A percentile compares a stretch with the other conserved stretches of the same genome.
These are phyloP conservation scores for Petaurus breviceps DNA, from an alignment of 2,113 vertebrate genomes.

Conservation along the genomic window DNA sequence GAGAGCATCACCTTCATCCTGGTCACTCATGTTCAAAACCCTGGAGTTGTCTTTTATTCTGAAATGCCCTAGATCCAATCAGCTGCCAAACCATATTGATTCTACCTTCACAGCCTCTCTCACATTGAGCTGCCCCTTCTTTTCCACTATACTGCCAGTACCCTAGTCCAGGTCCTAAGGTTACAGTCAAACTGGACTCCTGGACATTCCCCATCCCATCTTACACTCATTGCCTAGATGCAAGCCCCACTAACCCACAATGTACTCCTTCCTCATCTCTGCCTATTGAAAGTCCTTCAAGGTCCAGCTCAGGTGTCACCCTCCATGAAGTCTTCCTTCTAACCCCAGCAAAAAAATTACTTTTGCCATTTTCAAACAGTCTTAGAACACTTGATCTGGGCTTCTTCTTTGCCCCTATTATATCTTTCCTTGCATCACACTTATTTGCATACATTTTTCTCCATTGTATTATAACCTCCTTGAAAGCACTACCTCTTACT, in stretches of 20 bases:
- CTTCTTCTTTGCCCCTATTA: not conserved
- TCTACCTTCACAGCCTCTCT: not conserved
- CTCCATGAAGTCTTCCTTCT: not conserved
- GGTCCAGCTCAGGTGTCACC: not conserved
- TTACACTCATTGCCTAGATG: not conserved
- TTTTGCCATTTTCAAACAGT: not conserved
- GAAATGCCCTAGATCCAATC: not conserved
- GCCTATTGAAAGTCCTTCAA: not conserved
- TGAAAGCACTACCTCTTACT: not conserved
- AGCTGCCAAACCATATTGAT: not conserved
- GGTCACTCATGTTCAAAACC: not conserved
- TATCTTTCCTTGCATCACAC: not conserved
- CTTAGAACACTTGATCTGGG: not conserved
- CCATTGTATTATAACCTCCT: not conserved
- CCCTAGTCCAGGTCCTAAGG: not conserved
- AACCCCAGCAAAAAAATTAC: not conserved
- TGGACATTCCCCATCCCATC: not conserved
- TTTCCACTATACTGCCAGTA: not conserved
- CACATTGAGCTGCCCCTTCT: not conserved
- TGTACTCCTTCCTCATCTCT: not conserved
- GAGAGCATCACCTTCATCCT: not conserved
- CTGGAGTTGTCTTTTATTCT: not conserved
- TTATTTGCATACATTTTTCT: not conserved
- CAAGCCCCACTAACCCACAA: not conserved
- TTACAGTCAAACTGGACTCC: not conserved